Evolutionary conservation across 2,888 invertebrate species (phyloP).

Genomic region (Lasioglossum oenotherae): DNA sequence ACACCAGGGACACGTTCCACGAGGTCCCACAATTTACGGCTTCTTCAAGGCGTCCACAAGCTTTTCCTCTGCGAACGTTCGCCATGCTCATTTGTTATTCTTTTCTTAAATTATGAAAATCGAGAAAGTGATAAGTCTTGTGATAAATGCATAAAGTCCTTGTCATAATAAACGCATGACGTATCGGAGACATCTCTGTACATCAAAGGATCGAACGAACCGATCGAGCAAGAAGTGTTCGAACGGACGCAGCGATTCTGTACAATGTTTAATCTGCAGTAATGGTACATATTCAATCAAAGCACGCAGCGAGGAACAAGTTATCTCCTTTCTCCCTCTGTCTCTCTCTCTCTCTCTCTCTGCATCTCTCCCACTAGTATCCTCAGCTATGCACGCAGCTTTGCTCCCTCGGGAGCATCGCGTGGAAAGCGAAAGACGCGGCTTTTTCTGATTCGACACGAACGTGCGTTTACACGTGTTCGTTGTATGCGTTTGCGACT

Average conservation of each 20-base stretch:
- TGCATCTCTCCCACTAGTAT: neutral
- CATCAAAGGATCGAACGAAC: neutral
- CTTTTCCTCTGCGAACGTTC: neutral
- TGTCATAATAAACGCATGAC: neutral
- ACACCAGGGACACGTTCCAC: neutral
- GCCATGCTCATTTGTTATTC: neutral
- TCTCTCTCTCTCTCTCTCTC: neutral
- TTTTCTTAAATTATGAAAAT: too few species aligned
- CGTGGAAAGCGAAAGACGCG: conserved; percentile 49
- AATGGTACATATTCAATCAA: conserved; percentile 5
- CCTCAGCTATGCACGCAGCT: conserved; percentile 17
- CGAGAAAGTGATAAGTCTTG: neutral
- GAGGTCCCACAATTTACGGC: neutral
- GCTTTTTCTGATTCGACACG: conserved; percentile 52
- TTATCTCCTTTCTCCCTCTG: neutral
- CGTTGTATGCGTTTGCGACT: conserved; percentile 19
- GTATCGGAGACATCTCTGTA: neutral
- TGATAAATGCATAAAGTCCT: neutral
- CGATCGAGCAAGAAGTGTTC: neutral
- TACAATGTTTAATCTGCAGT: neutral
- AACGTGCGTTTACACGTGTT: conserved; percentile 17
- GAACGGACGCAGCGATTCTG: neutral
- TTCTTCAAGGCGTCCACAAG: neutral
- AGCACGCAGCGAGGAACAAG: neutral
- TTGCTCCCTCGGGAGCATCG: conserved; percentile 40